These are phyloP conservation scores for Chanos chanos DNA, from an alignment of 2,797 vertebrate genomes.

Conservation along the genomic window DNA sequence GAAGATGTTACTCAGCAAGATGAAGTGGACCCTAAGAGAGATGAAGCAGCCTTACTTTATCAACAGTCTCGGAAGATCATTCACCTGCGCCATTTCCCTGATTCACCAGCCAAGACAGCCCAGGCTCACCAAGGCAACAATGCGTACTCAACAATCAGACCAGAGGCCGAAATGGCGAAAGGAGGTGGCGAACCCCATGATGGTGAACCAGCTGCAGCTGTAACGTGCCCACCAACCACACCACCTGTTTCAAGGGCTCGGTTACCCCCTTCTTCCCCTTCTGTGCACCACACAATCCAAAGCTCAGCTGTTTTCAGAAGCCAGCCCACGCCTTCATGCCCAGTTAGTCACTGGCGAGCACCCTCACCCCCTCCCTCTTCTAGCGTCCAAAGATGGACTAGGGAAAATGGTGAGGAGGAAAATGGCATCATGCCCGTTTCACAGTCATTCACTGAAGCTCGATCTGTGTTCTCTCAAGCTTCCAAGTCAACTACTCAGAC, in stretches of 20 bases:
- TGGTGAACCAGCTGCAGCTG: slow-evolving; percentile 26
- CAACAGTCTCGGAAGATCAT: slow-evolving; percentile 72
- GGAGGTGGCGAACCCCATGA: slow-evolving; percentile 47
- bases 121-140: background rate
- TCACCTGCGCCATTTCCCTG: slow-evolving; percentile 65
- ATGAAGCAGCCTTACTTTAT: slow-evolving; percentile 51
- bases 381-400: slow-evolving; percentile 48
- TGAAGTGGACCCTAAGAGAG: slow-evolving; percentile 42
- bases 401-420: slow-evolving; percentile 50
- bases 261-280: slow-evolving; percentile 60
- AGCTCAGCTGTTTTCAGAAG: slow-evolving; percentile 48
- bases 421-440: slow-evolving; percentile 47
- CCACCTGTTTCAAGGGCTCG: slow-evolving; percentile 68
- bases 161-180: slow-evolving; percentile 8
- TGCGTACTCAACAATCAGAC: slow-evolving; percentile 12
- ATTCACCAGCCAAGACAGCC: slow-evolving; percentile 34
- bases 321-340: slow-evolving; percentile 38
- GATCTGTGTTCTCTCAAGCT: slow-evolving; percentile 78
- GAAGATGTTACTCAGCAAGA: slow-evolving; percentile 39
- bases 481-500: slow-evolving; percentile 62
- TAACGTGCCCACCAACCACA: slow-evolving; percentile 50
- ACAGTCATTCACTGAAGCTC: slow-evolving; percentile 65
- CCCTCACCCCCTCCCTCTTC: slow-evolving; percentile 47
- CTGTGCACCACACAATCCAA: slow-evolving; percentile 52
- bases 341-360: slow-evolving; percentile 29